These are phyloP conservation scores for Perdita meconis DNA, from an alignment of 2,888 invertebrate genomes.

Conservation along the genomic window DNA sequence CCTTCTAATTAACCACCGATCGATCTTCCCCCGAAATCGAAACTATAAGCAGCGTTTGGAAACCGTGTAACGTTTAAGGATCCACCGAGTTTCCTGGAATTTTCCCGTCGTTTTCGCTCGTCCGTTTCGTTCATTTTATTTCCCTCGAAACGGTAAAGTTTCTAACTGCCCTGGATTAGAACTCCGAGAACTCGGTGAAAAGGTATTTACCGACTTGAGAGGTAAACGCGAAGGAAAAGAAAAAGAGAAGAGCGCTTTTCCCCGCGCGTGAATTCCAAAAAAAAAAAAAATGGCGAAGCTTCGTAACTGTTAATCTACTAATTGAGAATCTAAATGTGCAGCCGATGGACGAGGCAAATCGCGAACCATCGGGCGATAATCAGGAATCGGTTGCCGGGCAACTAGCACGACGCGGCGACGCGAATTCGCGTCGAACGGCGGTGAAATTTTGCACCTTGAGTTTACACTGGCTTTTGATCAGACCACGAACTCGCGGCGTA, in stretches of 20 bases:
- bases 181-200: constrained; percentile 25
- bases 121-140: background rate
- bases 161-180: constrained; percentile 22
- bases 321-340: too few species aligned
- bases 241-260: constrained; percentile 1
- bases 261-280: too few species aligned
- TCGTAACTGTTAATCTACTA: background rate
- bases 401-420: constrained; percentile 19
- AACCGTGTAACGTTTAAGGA: too few species aligned
- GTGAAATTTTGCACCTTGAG: constrained; percentile 59
- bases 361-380: background rate
- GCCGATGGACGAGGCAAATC: too few species aligned
- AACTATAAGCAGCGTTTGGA: too few species aligned
- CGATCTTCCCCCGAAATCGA: too few species aligned
- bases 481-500: constrained; percentile 59
- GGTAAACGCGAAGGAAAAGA: background rate
- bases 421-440: constrained; percentile 17
- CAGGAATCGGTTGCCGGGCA: background rate
- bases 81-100: background rate
- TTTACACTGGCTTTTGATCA: constrained; percentile 64
- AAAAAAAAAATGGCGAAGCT: too few species aligned
- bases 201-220: constrained; percentile 26
- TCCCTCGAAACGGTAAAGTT: background rate
- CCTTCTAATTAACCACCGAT: too few species aligned
- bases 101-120: constrained; percentile 3